phyloP scores from a whole-genome alignment of 2,888 invertebrate species.

The Calephelis perditalis region DNA sequence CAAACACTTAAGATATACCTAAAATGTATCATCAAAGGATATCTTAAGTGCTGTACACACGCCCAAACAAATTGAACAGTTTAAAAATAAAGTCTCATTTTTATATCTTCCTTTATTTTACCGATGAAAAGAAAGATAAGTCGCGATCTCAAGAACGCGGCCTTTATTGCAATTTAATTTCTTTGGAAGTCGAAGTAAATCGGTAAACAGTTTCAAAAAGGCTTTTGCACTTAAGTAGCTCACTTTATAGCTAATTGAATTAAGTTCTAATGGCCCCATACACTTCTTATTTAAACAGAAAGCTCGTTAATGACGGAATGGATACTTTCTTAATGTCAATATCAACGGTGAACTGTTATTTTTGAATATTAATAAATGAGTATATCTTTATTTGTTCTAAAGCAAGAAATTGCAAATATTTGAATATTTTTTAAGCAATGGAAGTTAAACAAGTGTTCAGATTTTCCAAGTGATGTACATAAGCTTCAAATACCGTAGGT shows the following conservation, averaged over 20 bases:
- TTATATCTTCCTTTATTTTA: constrained; percentile 39
- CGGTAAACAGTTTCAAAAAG: constrained; percentile 17
- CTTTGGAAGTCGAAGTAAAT: constrained; percentile 27
- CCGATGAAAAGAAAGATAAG: constrained; percentile 51
- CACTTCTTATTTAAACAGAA: constrained; percentile 6
- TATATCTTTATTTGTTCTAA: too few species aligned
- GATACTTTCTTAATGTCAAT: not conserved
- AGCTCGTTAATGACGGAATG: not conserved
- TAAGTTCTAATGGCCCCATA: constrained; percentile 7
- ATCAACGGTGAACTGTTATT: not conserved
- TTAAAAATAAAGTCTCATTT: constrained; percentile 43
- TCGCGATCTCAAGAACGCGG: constrained; percentile 20
- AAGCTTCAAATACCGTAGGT: too few species aligned
- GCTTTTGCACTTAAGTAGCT: constrained; percentile 11
- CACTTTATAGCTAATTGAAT: constrained; percentile 4
- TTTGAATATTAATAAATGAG: not conserved
- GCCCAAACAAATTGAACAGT: constrained; percentile 18
- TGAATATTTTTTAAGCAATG: too few species aligned
- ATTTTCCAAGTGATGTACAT: too few species aligned
- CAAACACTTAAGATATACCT: not conserved
- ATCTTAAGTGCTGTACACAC: not conserved
- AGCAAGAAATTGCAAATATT: too few species aligned
- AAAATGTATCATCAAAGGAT: not conserved
- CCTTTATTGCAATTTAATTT: constrained; percentile 34
- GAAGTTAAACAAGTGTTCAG: too few species aligned